Evolutionary conservation across 1,140 invertebrate species (phyloP).

Genomic region (Brachionus sp.): DNA sequence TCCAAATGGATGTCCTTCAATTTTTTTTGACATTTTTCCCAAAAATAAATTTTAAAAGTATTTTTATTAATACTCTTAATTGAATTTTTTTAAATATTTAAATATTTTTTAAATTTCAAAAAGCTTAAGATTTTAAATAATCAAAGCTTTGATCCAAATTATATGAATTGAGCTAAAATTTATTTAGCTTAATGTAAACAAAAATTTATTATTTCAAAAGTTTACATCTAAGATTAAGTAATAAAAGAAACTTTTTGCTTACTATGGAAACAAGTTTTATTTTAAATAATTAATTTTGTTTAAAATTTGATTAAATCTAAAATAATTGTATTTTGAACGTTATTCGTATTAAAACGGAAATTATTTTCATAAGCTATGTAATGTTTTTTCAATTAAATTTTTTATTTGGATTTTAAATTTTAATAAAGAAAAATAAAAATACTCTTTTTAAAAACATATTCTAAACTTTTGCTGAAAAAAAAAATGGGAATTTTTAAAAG

Average conservation of each 20-base stretch:
- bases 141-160: neutral
- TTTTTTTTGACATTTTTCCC: neutral
- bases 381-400: neutral
- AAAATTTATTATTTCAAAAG: neutral
- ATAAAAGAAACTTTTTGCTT: neutral
- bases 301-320: neutral
- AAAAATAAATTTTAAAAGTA: neutral
- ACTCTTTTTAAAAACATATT: neutral
- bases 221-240: neutral
- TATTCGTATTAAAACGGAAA: neutral
- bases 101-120: no score
- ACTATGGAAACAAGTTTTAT: constrained; percentile 2
- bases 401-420: neutral
- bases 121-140: neutral
- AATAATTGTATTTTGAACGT: neutral
- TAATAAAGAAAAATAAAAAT: neutral
- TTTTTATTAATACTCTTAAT: neutral
- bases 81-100: neutral
- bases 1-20: constrained; percentile 28
- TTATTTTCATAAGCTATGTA: neutral
- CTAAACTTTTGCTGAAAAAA: no score
- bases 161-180: neutral
- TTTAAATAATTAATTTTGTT: neutral
- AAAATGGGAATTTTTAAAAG: no score
- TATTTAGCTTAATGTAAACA: constrained; percentile 32